Evolutionary conservation across 2,888 invertebrate species (phyloP).

Genomic region (Aphidius colemani): DNA sequence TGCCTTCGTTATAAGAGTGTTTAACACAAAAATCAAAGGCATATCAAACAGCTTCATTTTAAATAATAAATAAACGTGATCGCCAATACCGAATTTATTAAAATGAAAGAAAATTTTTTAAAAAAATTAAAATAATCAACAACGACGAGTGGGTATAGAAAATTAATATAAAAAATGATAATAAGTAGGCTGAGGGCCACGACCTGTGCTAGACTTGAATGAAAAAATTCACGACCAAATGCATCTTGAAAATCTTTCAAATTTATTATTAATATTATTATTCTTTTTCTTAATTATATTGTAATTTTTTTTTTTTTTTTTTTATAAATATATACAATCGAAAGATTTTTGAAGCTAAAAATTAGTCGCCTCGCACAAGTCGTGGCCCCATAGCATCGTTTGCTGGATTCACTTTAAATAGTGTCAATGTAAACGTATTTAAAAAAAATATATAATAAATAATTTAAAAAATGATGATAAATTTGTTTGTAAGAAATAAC

Average conservation of each 20-base stretch:
- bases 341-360: slow-evolving; percentile 21
- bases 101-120: slow-evolving; percentile 5
- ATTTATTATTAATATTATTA: slow-evolving; percentile 20
- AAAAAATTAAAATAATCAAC: slow-evolving; percentile 25
- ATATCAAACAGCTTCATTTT: slow-evolving; percentile 26
- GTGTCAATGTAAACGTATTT: not conserved
- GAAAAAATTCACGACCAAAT: slow-evolving; percentile 9
- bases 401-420: not conserved
- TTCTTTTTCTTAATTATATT: slow-evolving; percentile 16
- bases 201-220: slow-evolving; percentile 30
- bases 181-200: slow-evolving; percentile 25
- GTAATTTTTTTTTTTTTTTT: slow-evolving; percentile 1
- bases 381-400: slow-evolving; percentile 28
- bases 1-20: slow-evolving; percentile 54
- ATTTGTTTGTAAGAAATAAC: not conserved
- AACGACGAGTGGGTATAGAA: not conserved
- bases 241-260: slow-evolving; percentile 24
- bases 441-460: slow-evolving; percentile 18
- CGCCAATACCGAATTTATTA: slow-evolving; percentile 17
- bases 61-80: not conserved
- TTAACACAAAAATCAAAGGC: slow-evolving; percentile 21
- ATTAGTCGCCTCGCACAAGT: slow-evolving; percentile 31
- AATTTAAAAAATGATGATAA: slow-evolving; percentile 13
- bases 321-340: not conserved
- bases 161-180: not conserved